Evolutionary conservation across 2,113 vertebrate species (phyloP).

Genomic region (Rhinichthys klamathensis): DNA sequence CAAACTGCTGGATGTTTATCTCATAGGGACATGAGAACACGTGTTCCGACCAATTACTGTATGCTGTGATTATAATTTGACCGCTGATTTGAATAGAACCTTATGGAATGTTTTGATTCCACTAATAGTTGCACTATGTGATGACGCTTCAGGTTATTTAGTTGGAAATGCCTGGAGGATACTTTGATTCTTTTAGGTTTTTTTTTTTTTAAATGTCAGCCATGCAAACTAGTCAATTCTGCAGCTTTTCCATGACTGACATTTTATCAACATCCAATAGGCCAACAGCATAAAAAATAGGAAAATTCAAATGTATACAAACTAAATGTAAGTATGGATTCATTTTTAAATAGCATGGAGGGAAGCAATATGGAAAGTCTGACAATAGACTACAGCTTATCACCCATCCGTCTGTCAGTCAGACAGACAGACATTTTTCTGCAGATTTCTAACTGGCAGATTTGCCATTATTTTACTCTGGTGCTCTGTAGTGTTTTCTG

Average conservation of each 20-base stretch:
- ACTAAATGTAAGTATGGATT: background rate
- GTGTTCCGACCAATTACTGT: background rate
- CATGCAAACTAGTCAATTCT: background rate
- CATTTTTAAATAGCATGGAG: background rate
- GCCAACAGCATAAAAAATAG: background rate
- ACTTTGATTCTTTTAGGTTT: background rate
- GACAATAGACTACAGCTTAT: slow-evolving; percentile 58
- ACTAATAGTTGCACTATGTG: background rate
- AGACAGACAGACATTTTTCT: background rate
- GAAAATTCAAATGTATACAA: background rate
- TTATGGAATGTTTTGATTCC: slow-evolving; percentile 10
- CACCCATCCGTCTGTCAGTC: background rate
- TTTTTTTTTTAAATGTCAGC: background rate
- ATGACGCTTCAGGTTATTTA: background rate
- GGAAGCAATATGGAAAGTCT: slow-evolving; percentile 50
- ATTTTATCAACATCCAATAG: background rate
- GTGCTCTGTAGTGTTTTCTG: background rate
- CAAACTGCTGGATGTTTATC: background rate
- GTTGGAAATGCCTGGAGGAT: background rate
- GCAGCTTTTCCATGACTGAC: background rate
- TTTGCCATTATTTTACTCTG: background rate
- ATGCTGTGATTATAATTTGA: background rate
- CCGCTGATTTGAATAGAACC: background rate
- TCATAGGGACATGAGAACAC: background rate
- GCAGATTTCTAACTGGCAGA: background rate